Evolutionary conservation across 2,113 vertebrate species (phyloP).

Genomic region (Okapia johnstoni): DNA sequence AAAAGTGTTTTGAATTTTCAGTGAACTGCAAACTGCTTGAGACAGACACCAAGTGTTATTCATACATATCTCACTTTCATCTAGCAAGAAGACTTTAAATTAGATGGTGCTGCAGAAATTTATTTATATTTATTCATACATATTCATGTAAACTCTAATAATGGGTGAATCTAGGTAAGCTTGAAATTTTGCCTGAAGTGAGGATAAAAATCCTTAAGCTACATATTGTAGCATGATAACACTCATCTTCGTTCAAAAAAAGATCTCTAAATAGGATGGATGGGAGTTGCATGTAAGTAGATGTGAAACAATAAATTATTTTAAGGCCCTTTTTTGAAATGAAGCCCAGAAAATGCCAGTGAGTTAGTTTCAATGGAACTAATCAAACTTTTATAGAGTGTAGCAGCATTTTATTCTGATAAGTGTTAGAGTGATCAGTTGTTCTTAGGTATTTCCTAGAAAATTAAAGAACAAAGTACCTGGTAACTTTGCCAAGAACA

Average conservation of each 20-base stretch:
- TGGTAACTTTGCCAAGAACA: neutral
- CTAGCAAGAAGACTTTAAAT: neutral
- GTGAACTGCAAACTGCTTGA: neutral
- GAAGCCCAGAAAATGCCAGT: neutral
- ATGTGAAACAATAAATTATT: neutral
- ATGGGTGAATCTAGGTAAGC: neutral
- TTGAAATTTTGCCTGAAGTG: neutral
- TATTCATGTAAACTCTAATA: neutral
- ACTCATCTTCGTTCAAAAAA: neutral
- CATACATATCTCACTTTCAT: neutral
- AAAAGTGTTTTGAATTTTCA: neutral
- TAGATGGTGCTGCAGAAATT: neutral
- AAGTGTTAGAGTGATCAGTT: neutral
- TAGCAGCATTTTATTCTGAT: conserved; percentile 10
- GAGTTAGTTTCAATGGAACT: neutral
- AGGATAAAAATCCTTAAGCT: neutral
- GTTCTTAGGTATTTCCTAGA: neutral
- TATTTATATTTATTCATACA: neutral
- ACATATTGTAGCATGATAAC: neutral
- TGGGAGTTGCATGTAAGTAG: neutral
- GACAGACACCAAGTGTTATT: neutral
- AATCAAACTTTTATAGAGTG: neutral
- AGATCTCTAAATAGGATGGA: neutral
- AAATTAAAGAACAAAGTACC: neutral
- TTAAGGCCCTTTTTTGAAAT: neutral